Evolutionary conservation across 2,797 vertebrate genomes (phyloP), one percentile per base, ranked within the genome.

Genomic region (Manis crassicaudata): DNA sequence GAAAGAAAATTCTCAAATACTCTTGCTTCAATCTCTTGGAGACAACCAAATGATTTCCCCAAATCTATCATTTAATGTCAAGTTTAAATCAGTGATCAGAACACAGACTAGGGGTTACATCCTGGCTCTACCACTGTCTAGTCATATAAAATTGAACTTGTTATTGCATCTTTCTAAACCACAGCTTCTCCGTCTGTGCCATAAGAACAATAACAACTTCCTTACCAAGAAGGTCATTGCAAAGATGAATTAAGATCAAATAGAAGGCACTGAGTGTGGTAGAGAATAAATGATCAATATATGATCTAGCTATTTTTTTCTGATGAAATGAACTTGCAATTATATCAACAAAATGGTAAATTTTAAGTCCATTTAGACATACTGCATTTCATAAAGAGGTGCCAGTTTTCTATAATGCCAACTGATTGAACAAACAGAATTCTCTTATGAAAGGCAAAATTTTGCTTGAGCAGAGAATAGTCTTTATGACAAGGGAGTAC

Each of bases 341-440:
- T 87, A 84, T 50, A 65, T 67, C 58, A 68, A 62, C 21, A 95
- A 94, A 87, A 70, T 70, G 60, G 56, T 96, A 77, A 35, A 90
- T 60, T 93, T 73, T 94, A 81, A 95, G 62, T 93, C 75, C 43
- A 83, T 60, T 92, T 84, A 67, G 54, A 17, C 76, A 87, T 60
- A 83, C 14, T 72, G 29, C 29, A 63, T 93, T 95, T 96, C 60
- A 81, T 79, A 81, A 95, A 83, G 85, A 93, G 10, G 13, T 77
- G 94, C 83, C 83, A 84, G 50, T 43, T 92, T 95, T 89, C 79
- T 52, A 94, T 54, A 96, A 97, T 94, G 84, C 58, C 54, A 86
- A 89, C 56, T 97, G 83, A 97, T 93, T 97, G 91, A 96, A 92
- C 73, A 92, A 98, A 94, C 75, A 92, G 54, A 92, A 50, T 68